These are phyloP conservation scores for Volucella bombylans DNA, from an alignment of 2,888 invertebrate species.

Conservation along the genomic window DNA sequence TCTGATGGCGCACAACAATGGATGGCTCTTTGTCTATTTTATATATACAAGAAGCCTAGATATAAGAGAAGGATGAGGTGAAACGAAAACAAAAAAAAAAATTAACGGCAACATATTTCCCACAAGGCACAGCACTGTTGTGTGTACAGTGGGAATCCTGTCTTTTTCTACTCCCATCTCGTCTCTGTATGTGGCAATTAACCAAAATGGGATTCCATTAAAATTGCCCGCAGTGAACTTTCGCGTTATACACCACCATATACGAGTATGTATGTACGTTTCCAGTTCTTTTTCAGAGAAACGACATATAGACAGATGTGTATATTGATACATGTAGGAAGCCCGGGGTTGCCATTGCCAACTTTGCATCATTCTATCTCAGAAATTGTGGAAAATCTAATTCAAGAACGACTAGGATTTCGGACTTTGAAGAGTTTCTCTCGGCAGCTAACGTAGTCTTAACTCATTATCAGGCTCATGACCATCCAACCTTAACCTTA, in stretches of 20 bases:
- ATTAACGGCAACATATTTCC: conserved; percentile 56
- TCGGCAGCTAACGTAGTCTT: too few species aligned
- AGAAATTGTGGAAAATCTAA: too few species aligned
- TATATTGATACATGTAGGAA: neutral
- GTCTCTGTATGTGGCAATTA: conserved; percentile 68
- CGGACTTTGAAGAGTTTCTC: too few species aligned
- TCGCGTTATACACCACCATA: conserved; percentile 41
- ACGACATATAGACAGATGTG: conserved; percentile 3
- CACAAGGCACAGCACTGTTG: conserved; percentile 36
- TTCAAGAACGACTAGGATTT: too few species aligned
- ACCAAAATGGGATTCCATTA: conserved; percentile 73
- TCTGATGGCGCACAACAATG: conserved; percentile 43
- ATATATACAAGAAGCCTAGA: conserved; percentile 8
- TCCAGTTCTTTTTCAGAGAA: conserved; percentile 28
- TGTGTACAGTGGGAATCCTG: conserved; percentile 12
- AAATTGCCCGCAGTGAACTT: conserved; percentile 71
- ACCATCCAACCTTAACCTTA: too few species aligned
- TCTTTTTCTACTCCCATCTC: conserved; percentile 41
- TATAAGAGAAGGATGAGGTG: neutral
- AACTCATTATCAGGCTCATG: too few species aligned
- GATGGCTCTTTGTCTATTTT: conserved; percentile 46
- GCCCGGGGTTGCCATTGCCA: neutral
- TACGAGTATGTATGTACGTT: conserved; percentile 28
- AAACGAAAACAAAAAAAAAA: neutral
- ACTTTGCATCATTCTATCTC: neutral